These are phyloP conservation scores for Streblospio benedicti DNA, from an alignment of 1,140 invertebrate genomes.

Conservation along the genomic window DNA sequence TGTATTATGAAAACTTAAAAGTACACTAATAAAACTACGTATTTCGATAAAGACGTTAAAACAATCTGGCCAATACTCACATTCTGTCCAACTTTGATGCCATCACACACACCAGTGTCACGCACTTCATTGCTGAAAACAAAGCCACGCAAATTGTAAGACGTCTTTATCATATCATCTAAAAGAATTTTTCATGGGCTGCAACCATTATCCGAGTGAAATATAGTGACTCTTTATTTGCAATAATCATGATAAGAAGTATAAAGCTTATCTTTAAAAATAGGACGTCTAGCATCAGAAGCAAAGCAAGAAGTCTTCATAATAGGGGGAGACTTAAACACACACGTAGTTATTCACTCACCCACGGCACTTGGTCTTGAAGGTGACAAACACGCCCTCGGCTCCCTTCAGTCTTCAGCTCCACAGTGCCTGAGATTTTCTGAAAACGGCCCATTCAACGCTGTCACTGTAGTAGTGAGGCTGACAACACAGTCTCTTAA, in stretches of 20 bases:
- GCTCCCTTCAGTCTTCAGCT: slow-evolving; percentile 62
- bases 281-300: no score
- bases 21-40: no score
- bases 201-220: background rate
- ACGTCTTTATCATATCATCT: no score
- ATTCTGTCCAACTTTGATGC: slow-evolving; percentile 1
- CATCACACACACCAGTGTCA: background rate
- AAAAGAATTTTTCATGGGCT: no score
- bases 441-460: slow-evolving; percentile 25
- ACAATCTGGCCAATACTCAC: background rate
- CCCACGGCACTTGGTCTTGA: slow-evolving; percentile 77
- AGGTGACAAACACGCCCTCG: slow-evolving; percentile 73
- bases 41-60: no score
- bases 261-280: slow-evolving; percentile 1
- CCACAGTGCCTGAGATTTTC: slow-evolving; percentile 86
- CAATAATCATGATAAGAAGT: background rate
- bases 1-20: background rate
- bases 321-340: no score
- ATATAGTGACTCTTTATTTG: background rate
- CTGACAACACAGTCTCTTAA: no score
- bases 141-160: no score
- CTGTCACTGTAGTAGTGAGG: no score
- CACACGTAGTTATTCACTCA: no score
- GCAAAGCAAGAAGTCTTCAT: no score
- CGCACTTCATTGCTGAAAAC: background rate